These are phyloP conservation scores for Haemorhous mexicanus DNA, from an alignment of 2,113 vertebrate species.

Conservation along the genomic window DNA sequence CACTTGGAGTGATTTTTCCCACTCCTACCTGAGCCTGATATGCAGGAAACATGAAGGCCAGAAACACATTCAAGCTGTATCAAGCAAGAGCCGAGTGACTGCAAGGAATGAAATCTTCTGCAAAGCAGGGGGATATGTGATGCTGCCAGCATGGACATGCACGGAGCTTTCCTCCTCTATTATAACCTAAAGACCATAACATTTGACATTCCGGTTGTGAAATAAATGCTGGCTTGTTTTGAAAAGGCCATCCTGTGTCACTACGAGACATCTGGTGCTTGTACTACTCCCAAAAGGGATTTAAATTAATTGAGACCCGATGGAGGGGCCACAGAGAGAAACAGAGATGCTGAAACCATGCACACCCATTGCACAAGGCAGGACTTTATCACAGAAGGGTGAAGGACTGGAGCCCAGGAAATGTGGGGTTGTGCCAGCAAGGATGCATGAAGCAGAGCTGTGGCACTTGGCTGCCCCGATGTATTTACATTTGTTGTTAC, in stretches of 20 bases:
- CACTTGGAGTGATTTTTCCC: background rate
- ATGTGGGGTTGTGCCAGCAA: background rate
- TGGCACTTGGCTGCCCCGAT: background rate
- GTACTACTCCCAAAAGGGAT: background rate
- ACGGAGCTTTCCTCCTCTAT: constrained; percentile 40
- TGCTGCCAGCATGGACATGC: constrained; percentile 14
- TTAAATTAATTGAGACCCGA: constrained; percentile 26
- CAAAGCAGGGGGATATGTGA: background rate
- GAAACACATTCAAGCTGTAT: background rate
- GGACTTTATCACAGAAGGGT: background rate
- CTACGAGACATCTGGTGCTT: background rate
- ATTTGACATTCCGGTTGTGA: constrained; percentile 48
- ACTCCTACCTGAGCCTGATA: background rate
- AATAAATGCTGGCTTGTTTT: constrained; percentile 54
- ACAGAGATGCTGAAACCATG: background rate
- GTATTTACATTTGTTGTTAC: constrained; percentile 18
- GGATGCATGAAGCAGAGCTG: background rate
- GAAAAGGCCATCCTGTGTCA: constrained; percentile 48
- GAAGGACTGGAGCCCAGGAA: background rate
- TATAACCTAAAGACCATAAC: constrained; percentile 46
- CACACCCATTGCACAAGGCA: background rate
- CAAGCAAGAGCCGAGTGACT: background rate
- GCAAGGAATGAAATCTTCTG: background rate
- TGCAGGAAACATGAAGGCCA: background rate
- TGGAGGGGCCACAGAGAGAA: background rate